Base-by-base conservation (phyloP, 2,797 vertebrate genomes). In the Sebastes taczanowskii region DNA sequence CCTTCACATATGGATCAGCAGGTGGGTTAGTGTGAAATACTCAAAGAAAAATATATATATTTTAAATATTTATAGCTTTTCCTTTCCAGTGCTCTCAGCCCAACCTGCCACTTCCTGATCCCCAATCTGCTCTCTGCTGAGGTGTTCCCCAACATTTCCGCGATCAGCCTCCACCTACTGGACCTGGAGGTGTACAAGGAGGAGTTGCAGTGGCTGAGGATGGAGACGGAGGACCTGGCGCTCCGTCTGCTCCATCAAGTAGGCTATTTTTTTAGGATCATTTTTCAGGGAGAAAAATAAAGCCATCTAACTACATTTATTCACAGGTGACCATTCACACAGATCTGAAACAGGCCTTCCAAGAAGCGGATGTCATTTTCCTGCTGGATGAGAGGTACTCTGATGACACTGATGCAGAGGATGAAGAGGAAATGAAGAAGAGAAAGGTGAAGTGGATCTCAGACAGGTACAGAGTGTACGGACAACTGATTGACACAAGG, bases 1-100 rank as follows among this genome's bases (percentile, higher is more conserved):
- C 5, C 71, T 97, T 70, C 95, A 97, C 65, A 81, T 99, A 60
- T 99, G 98, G 98, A 97, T 99, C 85, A 95, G 93, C 66, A 95
- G 97, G 99, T 99, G 75, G 59, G 92, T 68, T 29, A 1, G 22
- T 38, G 1, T 55, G 16, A 29, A 25, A 32, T 49, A 34, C 2
- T 4, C 1, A 7, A 63, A 34, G 22, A 46, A 59, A 56, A 22
- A 27, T 3, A 14, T 8, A 35, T 63, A 9, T 16, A 1, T 27
- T 65, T 65, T 5, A 0, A n/a, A 52, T n/a, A n/a, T 52, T n/a
- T 46, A 46, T 46, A 46, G 11, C 22, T 1, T 1, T 35, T 25
- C 34, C 7, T 16, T 61, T 67, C 18, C 90, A 99, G 99, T 34
- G 97, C 97, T n/a, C 92, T 97, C 60, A 56, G 86, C 84, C 92